Evolutionary conservation across 2,113 vertebrate species (phyloP).

Genomic region (Lontra canadensis): DNA sequence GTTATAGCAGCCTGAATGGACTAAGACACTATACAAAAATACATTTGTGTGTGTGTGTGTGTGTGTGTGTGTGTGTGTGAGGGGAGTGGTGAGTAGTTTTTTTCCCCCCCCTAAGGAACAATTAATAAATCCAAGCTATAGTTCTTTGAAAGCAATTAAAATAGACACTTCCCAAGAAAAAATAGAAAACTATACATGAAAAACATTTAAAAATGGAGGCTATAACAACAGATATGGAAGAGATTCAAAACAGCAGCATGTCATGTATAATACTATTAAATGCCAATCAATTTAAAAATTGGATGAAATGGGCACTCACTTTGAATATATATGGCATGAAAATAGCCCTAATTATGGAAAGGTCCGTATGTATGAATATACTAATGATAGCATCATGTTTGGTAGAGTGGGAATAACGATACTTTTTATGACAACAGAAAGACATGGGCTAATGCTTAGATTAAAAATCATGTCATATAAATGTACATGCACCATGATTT

Average conservation of each 20-base stretch:
- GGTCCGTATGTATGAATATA: background rate
- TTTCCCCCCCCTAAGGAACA: background rate
- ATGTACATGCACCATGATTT: background rate
- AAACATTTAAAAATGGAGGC: background rate
- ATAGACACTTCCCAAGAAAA: background rate
- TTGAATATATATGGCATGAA: background rate
- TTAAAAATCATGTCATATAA: background rate
- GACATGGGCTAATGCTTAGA: background rate
- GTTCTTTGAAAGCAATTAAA: slow-evolving; percentile 36
- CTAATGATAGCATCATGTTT: background rate
- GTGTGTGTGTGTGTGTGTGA: accelerated
- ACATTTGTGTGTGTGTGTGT: background rate
- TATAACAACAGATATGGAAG: background rate
- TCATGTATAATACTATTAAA: background rate
- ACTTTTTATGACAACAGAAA: background rate
- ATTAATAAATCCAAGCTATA: background rate
- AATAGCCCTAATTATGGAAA: slow-evolving; percentile 1
- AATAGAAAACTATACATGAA: background rate
- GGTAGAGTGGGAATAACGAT: background rate
- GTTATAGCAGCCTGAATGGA: background rate
- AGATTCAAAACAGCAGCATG: background rate
- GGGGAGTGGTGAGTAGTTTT: background rate
- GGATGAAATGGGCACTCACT: background rate
- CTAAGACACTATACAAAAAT: background rate
- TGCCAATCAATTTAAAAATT: background rate